Conservation (phyloP, 2,797 vertebrate genomes). For the Danio choprae region DNA sequence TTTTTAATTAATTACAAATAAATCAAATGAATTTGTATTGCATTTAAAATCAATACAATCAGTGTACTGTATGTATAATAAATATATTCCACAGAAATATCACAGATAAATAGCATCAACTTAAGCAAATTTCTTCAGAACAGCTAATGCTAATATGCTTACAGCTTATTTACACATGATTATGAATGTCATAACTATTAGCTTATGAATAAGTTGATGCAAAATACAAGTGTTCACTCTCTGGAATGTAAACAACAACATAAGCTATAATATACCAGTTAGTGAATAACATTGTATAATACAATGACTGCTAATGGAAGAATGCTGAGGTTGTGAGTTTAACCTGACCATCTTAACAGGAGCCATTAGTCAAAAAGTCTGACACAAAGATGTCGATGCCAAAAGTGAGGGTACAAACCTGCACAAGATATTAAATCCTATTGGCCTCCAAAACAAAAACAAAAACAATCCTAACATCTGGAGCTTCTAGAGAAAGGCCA, state of each 20-base stretch:
- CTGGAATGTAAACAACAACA: background rate
- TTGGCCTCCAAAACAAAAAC: conserved; percentile 19
- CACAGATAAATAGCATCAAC: too few relatives aligned
- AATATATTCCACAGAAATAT: too few relatives aligned
- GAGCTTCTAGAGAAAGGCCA: conserved; percentile 17
- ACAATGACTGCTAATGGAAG: conserved; percentile 3
- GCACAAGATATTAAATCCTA: conserved; percentile 22
- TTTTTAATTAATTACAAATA: background rate
- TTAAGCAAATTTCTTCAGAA: too few relatives aligned
- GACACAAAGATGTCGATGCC: conserved; percentile 30
- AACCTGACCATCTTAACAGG: conserved; percentile 10
- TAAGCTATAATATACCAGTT: too few relatives aligned
- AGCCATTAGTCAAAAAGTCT: conserved; percentile 21
- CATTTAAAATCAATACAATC: too few relatives aligned
- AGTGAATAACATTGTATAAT: background rate
- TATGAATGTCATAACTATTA: too few relatives aligned
- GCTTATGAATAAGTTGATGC: background rate
- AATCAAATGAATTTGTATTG: background rate
- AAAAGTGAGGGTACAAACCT: conserved; percentile 29
- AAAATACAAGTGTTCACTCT: background rate
- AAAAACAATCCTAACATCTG: conserved; percentile 40
- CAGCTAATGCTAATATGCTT: too few relatives aligned
- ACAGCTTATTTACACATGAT: too few relatives aligned
- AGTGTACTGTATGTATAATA: too few relatives aligned
- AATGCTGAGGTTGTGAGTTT: background rate